Conservation (phyloP, 2,797 vertebrate species). For the Phalloptychus januarius region DNA sequence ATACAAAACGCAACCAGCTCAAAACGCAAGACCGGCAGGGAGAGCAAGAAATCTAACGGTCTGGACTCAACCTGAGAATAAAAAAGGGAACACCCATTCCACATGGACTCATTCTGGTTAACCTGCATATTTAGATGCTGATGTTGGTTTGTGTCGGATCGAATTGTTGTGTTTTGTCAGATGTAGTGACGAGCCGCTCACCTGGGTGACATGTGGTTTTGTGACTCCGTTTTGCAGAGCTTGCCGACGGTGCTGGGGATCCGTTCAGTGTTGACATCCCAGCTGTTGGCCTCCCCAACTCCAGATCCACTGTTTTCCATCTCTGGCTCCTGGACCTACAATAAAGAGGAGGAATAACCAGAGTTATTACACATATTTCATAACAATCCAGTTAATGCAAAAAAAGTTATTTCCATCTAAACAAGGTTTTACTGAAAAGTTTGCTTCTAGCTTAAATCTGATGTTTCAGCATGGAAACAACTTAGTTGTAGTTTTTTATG, state of each 20-base stretch:
- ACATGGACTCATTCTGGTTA: neutral
- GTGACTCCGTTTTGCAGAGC: conserved; percentile 86
- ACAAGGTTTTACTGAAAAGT: neutral
- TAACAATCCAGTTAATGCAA: neutral
- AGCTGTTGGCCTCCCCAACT: conserved; percentile 73
- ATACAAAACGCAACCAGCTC: conserved; percentile 14
- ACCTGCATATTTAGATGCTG: neutral
- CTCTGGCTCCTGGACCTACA: conserved; percentile 72
- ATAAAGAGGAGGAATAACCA: neutral
- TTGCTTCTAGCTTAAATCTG: neutral
- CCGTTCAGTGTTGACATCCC: conserved; percentile 81
- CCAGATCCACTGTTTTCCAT: conserved; percentile 68
- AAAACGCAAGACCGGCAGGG: conserved; percentile 11
- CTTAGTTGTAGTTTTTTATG: neutral
- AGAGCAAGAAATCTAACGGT: neutral
- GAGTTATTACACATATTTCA: neutral
- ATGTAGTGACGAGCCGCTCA: conserved; percentile 51
- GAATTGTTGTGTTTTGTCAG: conserved; percentile 11
- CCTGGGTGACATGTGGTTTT: conserved; percentile 88
- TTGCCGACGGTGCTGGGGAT: conserved; percentile 80
- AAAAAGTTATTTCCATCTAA: neutral
- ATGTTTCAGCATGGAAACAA: neutral
- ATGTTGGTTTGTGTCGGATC: conserved; percentile 5
- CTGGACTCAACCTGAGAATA: neutral
- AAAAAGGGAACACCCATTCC: neutral